phyloP scores from a whole-genome alignment of 2,797 vertebrate species.

The Naso thynnoides region DNA sequence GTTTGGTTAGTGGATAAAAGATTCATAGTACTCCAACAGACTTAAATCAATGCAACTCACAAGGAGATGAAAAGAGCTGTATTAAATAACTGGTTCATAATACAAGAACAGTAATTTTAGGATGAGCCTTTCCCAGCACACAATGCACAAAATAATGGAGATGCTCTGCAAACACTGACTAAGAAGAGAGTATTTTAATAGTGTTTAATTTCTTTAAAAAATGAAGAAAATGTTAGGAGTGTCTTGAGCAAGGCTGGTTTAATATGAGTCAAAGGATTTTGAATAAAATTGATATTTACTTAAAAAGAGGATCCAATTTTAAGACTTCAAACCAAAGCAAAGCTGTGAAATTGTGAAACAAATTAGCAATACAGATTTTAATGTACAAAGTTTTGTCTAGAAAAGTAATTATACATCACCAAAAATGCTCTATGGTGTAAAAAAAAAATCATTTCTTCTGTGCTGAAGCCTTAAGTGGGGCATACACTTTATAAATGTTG shows the following conservation, averaged over 20 bases:
- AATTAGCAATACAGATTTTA: neutral
- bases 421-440: neutral
- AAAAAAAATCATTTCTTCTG: neutral
- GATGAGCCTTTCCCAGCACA: neutral
- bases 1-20: slow-evolving; percentile 29
- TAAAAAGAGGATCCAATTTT: neutral
- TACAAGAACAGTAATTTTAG: slow-evolving; percentile 30
- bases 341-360: neutral
- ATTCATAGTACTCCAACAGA: slow-evolving; percentile 29
- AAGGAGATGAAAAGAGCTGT: slow-evolving; percentile 49
- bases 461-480: neutral
- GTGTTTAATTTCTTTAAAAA: too few species aligned
- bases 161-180: neutral
- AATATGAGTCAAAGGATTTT: neutral
- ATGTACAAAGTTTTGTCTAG: neutral
- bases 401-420: neutral
- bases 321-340: too few species aligned
- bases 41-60: slow-evolving; percentile 20
- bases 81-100: slow-evolving; percentile 29
- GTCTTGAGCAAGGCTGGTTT: neutral
- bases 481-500: too few species aligned
- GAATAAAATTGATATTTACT: neutral
- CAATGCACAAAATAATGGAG: neutral
- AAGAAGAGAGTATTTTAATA: neutral
- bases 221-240: neutral